A percentile compares a stretch with the other conserved stretches of the same genome.
Evolutionary conservation across 2,113 vertebrate genomes (phyloP).

Genomic region (Oncorhynchus masou): DNA sequence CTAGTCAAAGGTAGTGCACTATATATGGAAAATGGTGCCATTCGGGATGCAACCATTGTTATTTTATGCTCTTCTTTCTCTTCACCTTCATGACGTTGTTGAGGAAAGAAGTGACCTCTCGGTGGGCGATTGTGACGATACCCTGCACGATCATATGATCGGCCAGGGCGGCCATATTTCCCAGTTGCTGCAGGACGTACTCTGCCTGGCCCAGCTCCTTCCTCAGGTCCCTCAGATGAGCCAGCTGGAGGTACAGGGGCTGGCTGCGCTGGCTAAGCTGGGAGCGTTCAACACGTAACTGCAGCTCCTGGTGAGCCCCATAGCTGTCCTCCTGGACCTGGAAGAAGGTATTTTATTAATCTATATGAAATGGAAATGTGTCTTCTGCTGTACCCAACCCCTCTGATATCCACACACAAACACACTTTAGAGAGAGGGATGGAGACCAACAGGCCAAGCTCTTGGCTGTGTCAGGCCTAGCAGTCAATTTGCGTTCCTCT

Average conservation of each 20-base stretch:
- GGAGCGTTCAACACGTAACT: conserved; percentile 53
- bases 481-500: neutral
- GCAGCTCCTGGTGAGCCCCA: conserved; percentile 64
- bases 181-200: conserved; percentile 62
- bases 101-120: conserved; percentile 67
- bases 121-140: conserved; percentile 64
- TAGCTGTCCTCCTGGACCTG: conserved; percentile 77
- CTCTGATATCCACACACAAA: too few relatives aligned
- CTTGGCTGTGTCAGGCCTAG: neutral
- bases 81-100: conserved; percentile 68
- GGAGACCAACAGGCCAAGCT: too few relatives aligned
- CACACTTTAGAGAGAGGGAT: too few relatives aligned
- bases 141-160: conserved; percentile 75
- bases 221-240: conserved; percentile 51
- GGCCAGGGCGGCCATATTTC: conserved; percentile 68
- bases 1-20: too few relatives aligned
- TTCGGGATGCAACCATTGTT: too few relatives aligned
- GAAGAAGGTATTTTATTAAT: neutral
- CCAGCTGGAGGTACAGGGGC: conserved; percentile 61
- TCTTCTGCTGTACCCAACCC: too few relatives aligned
- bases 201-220: conserved; percentile 54
- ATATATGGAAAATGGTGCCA: too few relatives aligned
- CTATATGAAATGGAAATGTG: too few relatives aligned
- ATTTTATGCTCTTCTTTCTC: neutral
- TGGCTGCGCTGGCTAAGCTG: conserved; percentile 32